Percentiles rank a stretch among this genome's conserved stretches.
Conservation (phyloP, 2,888 invertebrate species). For the Chromoteleia sp. region DNA sequence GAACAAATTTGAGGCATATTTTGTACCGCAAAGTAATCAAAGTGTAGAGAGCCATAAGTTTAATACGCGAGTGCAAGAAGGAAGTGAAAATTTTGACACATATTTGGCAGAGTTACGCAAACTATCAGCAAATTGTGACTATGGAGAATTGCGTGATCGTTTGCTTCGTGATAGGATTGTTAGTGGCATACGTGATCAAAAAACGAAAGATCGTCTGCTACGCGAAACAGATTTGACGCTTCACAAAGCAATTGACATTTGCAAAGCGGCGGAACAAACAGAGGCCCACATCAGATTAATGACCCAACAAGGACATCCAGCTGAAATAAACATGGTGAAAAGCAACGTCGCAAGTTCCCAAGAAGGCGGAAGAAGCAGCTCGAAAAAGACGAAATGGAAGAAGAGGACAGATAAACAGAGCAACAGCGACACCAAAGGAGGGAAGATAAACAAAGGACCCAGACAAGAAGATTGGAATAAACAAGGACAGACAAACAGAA, state of each 20-base stretch:
- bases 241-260: conserved; percentile 41
- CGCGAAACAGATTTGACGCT: conserved; percentile 45
- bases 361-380: background rate
- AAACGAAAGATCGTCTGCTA: conserved; percentile 51
- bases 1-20: conserved; percentile 66
- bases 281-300: conserved; percentile 4
- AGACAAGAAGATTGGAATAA: background rate
- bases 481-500: background rate
- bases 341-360: background rate
- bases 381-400: background rate
- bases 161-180: conserved; percentile 54
- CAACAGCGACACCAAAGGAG: background rate
- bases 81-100: conserved; percentile 64
- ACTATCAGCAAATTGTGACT: conserved; percentile 68
- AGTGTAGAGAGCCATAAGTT: conserved; percentile 72
- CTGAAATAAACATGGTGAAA: background rate
- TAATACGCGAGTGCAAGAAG: conserved; percentile 42
- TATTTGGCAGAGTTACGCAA: conserved; percentile 71
- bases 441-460: background rate
- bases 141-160: conserved; percentile 65
- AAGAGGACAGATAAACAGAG: background rate
- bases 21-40: conserved; percentile 64
- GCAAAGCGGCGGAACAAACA: conserved; percentile 55
- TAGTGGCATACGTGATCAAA: conserved; percentile 51
- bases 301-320: background rate